These are phyloP conservation scores for Crotalus tigris DNA, from an alignment of 2,113 vertebrate genomes.

Conservation along the genomic window DNA sequence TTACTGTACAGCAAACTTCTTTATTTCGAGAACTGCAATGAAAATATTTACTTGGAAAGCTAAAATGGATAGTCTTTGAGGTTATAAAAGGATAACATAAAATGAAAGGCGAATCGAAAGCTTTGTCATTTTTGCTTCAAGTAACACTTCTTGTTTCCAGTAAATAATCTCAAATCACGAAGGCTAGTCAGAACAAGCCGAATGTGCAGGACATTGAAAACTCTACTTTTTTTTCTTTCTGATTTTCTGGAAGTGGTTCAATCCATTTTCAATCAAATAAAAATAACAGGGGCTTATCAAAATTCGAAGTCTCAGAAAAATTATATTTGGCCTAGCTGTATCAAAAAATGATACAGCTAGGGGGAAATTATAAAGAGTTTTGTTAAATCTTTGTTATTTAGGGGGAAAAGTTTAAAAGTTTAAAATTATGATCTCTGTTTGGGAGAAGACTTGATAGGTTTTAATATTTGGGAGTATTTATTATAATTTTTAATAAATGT, in stretches of 20 bases:
- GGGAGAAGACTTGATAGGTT: too few species aligned
- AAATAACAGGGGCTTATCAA: neutral
- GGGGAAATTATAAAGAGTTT: too few species aligned
- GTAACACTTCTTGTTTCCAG: slow-evolving; percentile 18
- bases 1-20: neutral
- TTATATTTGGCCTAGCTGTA: neutral
- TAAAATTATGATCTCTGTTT: too few species aligned
- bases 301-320: neutral
- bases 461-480: too few species aligned
- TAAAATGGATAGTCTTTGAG: neutral
- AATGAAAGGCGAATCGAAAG: neutral
- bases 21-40: neutral
- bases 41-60: slow-evolving; percentile 18
- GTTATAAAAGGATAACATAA: neutral
- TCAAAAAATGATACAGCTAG: neutral
- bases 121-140: neutral
- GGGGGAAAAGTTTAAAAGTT: too few species aligned
- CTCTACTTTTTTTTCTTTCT: neutral
- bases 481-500: too few species aligned
- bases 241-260: neutral
- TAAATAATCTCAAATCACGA: neutral
- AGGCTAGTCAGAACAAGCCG: neutral
- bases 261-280: neutral
- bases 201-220: neutral
- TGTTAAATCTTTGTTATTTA: too few species aligned